Evolutionary conservation across 2,888 invertebrate genomes (phyloP).

Genomic region (Oligia latruncula): DNA sequence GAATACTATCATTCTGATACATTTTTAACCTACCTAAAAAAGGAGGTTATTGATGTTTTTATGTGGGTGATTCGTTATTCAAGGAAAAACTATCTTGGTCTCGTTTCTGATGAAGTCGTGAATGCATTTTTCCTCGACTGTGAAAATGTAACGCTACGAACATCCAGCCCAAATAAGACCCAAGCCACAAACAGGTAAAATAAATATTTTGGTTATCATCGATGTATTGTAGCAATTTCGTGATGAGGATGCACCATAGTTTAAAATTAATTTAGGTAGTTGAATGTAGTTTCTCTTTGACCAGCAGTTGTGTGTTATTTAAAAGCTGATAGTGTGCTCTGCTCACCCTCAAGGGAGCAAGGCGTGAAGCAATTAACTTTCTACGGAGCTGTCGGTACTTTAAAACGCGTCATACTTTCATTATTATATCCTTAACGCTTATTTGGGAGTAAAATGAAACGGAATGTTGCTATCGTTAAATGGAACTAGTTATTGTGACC

Average conservation of each 20-base stretch:
- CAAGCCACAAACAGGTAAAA: background rate
- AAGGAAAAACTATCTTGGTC: slow-evolving; percentile 6
- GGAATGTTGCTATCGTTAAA: background rate
- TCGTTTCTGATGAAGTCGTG: background rate
- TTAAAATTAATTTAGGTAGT: background rate
- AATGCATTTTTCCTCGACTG: background rate
- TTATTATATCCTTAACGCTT: slow-evolving; percentile 5
- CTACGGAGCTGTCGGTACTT: background rate
- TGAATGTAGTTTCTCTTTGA: background rate
- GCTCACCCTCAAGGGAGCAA: background rate
- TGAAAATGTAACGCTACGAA: slow-evolving; percentile 8
- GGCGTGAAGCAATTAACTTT: slow-evolving; percentile 25
- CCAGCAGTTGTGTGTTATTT: background rate
- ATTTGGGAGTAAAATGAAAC: slow-evolving; percentile 9
- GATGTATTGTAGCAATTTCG: background rate
- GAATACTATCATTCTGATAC: background rate
- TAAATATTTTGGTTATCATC: background rate
- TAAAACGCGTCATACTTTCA: slow-evolving; percentile 18
- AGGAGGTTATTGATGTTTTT: background rate
- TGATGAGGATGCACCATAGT: no score
- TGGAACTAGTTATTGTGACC: background rate
- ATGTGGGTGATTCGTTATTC: slow-evolving; percentile 18
- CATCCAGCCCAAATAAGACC: background rate
- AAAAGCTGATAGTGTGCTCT: background rate
- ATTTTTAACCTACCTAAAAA: background rate